These are phyloP conservation scores for Eleginops maclovinus DNA, from an alignment of 2,113 vertebrate species.

Conservation along the genomic window DNA sequence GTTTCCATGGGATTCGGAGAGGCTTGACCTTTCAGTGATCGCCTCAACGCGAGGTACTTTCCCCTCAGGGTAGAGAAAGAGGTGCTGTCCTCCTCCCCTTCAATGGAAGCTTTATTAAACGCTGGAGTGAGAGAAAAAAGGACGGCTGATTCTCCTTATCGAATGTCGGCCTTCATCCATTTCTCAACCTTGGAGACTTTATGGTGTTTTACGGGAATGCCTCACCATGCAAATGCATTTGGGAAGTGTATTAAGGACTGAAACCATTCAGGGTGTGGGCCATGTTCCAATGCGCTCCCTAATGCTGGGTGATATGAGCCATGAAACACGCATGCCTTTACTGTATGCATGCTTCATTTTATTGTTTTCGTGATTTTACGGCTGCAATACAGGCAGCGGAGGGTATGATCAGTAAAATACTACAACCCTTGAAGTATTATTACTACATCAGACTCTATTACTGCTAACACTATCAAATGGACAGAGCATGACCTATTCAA, in stretches of 20 bases:
- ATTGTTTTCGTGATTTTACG: constrained; percentile 41
- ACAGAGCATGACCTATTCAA: constrained; percentile 53
- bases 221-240: constrained; percentile 53
- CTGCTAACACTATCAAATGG: constrained; percentile 26
- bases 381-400: constrained; percentile 16
- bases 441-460: constrained; percentile 47
- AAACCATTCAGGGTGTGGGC: constrained; percentile 28
- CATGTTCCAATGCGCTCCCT: constrained; percentile 25
- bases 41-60: constrained; percentile 74
- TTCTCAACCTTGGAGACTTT: constrained; percentile 43
- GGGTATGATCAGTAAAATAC: constrained; percentile 65
- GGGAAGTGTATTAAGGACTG: constrained; percentile 38
- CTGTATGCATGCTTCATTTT: constrained; percentile 26
- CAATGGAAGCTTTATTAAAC: constrained; percentile 72
- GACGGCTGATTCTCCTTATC: constrained; percentile 48
- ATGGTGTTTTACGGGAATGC: constrained; percentile 38
- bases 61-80: constrained; percentile 72
- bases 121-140: constrained; percentile 26
- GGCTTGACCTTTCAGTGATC: constrained; percentile 77
- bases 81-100: constrained; percentile 55
- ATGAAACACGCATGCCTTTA: constrained; percentile 28
- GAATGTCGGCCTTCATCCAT: constrained; percentile 51
- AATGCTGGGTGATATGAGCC: constrained; percentile 45
- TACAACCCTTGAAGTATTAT: constrained; percentile 56
- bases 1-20: constrained; percentile 70